phyloP scores from a whole-genome alignment of 2,888 invertebrate genomes.

The Campoplex capitator region DNA sequence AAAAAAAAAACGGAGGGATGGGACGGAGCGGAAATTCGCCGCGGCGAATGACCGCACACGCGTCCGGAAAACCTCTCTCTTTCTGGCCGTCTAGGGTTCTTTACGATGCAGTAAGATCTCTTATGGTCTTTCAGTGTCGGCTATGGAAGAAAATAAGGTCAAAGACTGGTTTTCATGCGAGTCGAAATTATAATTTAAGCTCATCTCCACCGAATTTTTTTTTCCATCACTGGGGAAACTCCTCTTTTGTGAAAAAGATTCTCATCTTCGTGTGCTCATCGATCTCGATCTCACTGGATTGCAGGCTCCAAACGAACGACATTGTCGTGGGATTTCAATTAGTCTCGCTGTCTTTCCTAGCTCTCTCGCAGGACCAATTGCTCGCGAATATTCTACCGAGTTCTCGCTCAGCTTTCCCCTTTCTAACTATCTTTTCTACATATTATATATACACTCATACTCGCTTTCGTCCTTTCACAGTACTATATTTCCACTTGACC shows the following conservation, averaged over 20 bases:
- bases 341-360: slow-evolving; percentile 75
- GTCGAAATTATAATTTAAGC: not conserved
- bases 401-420: slow-evolving; percentile 71
- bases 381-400: slow-evolving; percentile 56
- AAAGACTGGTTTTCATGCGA: not conserved
- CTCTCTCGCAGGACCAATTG: slow-evolving; percentile 73
- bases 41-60: slow-evolving; percentile 55
- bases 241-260: slow-evolving; percentile 37
- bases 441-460: slow-evolving; percentile 28
- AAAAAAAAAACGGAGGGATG: slow-evolving; percentile 39
- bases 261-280: slow-evolving; percentile 15
- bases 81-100: slow-evolving; percentile 19
- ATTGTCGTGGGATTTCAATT: slow-evolving; percentile 80
- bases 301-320: slow-evolving; percentile 76
- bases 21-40: slow-evolving; percentile 36
- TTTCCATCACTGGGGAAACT: slow-evolving; percentile 9
- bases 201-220: not conserved
- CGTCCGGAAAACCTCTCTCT: slow-evolving; percentile 25
- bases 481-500: slow-evolving; percentile 54
- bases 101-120: not conserved
- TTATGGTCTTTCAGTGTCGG: slow-evolving; percentile 1
- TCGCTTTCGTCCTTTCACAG: slow-evolving; percentile 25
- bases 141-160: not conserved
- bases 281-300: slow-evolving; percentile 72
- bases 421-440: slow-evolving; percentile 65